Evolutionary conservation across 2,888 invertebrate species (phyloP).

Genomic region (Penaeus monodon): DNA sequence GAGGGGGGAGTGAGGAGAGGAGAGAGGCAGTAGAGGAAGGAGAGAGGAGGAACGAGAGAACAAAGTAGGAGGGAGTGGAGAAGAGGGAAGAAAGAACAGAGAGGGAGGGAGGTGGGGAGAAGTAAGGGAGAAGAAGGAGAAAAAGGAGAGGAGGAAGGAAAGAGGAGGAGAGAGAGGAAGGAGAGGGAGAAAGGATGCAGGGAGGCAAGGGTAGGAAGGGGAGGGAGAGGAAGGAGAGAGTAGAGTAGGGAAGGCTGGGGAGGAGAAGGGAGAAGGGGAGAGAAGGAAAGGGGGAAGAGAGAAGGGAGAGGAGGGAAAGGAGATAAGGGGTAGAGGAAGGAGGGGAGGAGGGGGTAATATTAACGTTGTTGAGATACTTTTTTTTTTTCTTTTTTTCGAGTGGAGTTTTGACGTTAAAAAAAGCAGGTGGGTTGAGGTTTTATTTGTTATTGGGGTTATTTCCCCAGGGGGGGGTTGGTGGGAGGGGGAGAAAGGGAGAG

Average conservation of each 20-base stretch:
- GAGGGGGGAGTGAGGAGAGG: too few relatives aligned
- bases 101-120: not conserved
- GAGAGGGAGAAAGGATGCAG: not conserved
- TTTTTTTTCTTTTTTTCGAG: too few relatives aligned
- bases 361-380: too few relatives aligned
- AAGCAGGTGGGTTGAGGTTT: too few relatives aligned
- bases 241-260: not conserved
- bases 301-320: not conserved
- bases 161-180: not conserved
- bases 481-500: not conserved
- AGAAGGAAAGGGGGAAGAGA: not conserved
- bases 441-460: too few relatives aligned
- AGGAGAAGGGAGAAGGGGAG: not conserved
- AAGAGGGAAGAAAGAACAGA: not conserved
- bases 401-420: too few relatives aligned
- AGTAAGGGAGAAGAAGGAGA: not conserved
- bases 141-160: not conserved
- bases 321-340: not conserved
- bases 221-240: not conserved
- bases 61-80: too few relatives aligned
- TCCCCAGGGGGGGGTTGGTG: too few relatives aligned
- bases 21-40: not conserved
- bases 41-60: not conserved
- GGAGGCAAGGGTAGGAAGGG: not conserved
- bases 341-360: not conserved